Conservation (phyloP, 1,140 invertebrate species). For the Anastatus disparis region DNA sequence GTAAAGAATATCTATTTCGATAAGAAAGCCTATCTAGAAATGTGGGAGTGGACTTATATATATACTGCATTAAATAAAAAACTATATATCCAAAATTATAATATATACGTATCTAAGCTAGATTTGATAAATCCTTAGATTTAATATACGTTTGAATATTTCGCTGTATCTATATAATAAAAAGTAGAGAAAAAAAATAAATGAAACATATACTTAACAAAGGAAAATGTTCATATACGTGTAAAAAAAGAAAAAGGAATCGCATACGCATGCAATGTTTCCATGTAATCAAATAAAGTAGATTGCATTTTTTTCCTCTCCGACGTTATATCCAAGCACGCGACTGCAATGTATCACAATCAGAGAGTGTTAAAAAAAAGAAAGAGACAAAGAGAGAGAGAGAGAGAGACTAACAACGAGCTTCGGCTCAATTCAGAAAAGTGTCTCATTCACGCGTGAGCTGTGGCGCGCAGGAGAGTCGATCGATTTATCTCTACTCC, state of each 20-base stretch:
- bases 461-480: neutral
- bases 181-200: too few species aligned
- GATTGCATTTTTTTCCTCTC: neutral
- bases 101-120: too few species aligned
- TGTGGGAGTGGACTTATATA: conserved; percentile 4
- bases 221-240: too few species aligned
- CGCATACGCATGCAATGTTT: too few species aligned
- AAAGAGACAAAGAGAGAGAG: conserved; percentile 25
- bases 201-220: too few species aligned
- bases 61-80: too few species aligned
- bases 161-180: too few species aligned
- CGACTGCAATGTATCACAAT: conserved; percentile 1
- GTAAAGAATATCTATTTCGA: conserved; percentile 22
- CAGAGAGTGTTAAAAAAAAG: conserved; percentile 33
- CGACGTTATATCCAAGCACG: neutral
- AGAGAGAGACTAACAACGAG: conserved; percentile 39
- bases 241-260: too few species aligned
- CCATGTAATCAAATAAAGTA: neutral
- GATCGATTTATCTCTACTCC: conserved; percentile 29
- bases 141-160: too few species aligned
- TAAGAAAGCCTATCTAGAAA: conserved; percentile 26
- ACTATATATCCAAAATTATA: too few species aligned
- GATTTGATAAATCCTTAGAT: too few species aligned
- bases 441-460: conserved; percentile 37
- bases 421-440: conserved; percentile 36